Conservation (phyloP, 1,140 invertebrate species). For the Pentalonia nigronervosa region DNA sequence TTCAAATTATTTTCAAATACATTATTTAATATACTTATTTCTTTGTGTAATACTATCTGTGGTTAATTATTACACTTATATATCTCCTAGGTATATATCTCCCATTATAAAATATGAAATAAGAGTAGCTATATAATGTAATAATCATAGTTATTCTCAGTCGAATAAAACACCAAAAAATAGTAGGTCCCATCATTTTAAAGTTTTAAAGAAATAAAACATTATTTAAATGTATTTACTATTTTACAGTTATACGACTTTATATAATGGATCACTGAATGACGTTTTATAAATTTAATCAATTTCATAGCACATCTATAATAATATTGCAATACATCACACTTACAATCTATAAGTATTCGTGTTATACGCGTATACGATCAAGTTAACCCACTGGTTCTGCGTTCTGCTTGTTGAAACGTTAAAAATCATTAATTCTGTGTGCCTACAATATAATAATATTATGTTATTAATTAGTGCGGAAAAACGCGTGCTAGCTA, state of each 20-base stretch:
- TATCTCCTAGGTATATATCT: too few species aligned
- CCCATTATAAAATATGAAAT: not conserved
- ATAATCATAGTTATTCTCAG: too few species aligned
- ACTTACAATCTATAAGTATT: not conserved
- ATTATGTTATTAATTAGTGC: not conserved
- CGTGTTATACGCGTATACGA: not conserved
- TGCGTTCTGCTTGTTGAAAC: not conserved
- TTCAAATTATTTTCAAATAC: not conserved
- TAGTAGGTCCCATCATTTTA: too few species aligned
- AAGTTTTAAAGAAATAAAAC: too few species aligned
- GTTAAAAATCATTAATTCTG: not conserved
- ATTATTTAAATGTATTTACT: too few species aligned
- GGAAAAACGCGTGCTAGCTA: not conserved
- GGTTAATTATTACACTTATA: too few species aligned
- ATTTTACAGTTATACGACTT: not conserved
- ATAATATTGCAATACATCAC: not conserved
- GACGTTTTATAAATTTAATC: not conserved
- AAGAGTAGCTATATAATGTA: not conserved
- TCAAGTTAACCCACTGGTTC: not conserved
- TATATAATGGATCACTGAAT: too few species aligned
- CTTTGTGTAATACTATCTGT: not conserved
- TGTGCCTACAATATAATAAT: not conserved
- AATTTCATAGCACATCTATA: not conserved
- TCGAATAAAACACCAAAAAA: too few species aligned
- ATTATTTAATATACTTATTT: constrained; percentile 21